Evolutionary conservation across 2,113 vertebrate genomes (phyloP), one percentile per base, ranked within the genome.

Genomic region (Perognathus longimembris): DNA sequence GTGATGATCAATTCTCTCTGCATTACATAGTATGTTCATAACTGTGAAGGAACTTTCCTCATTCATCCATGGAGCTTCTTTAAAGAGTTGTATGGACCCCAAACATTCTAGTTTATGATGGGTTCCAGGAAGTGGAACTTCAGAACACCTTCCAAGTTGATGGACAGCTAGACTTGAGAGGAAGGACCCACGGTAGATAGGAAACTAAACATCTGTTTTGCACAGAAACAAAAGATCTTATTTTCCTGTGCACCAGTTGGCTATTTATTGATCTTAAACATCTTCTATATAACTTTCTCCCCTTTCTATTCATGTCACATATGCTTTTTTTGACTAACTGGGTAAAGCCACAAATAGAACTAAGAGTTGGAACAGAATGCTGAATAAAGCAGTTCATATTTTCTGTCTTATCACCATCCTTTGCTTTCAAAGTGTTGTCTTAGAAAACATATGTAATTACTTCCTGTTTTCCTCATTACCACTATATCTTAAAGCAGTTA

Each of bases 381-480:
- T 21, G 22, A 66, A 71, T 80, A 74, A n/a, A 32, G 32, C 21
- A 11, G 24, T 80, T 64, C 61, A 70, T 36, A 34, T 24, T 26
- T 54, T 57, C 22, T 67, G 6, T 34, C 38, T 63, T 71, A 17
- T 20, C 18, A 15, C 5, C 12, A 24, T 85, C 1, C 1, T 14
- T 91, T 67, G 36, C 9, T 88, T 88, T 81, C 40, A 85, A 36
- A 79, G 38, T 21, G 5, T 87, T 36, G 12, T 1, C 28, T 38
- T 74, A 54, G 30, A 22, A 92, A 94, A 61, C 45, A 34, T 1
- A 0, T 42, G n/a, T 67, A 82, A n/a, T n/a, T 28, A 59, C 87
- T 80, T 88, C 30, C 24, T 28, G 8, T 73, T 89, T 92, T 85
- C 21, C 30, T 42, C 69, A 82, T 70, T 74, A 17, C 20, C 71